phyloP scores from a whole-genome alignment of 2,888 invertebrate species.

The Drosophila birchii region DNA sequence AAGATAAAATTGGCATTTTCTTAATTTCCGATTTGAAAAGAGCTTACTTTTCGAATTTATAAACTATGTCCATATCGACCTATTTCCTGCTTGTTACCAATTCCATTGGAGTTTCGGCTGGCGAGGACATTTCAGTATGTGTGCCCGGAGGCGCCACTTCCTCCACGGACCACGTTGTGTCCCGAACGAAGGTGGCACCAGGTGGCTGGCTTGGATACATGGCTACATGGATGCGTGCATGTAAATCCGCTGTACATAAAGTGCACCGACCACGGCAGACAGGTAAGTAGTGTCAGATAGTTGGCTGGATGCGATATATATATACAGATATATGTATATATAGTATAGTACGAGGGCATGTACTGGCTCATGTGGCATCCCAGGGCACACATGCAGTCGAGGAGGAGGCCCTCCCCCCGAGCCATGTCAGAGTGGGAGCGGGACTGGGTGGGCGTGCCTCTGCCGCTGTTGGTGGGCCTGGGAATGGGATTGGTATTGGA shows the following conservation, averaged over 20 bases:
- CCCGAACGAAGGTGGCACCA: neutral
- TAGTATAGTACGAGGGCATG: neutral
- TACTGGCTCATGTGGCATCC: constrained; percentile 10
- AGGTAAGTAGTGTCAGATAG: constrained; percentile 7
- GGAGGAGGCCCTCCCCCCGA: neutral
- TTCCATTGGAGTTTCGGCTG: neutral
- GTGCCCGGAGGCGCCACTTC: neutral
- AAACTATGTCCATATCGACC: neutral
- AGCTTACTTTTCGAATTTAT: too few species aligned
- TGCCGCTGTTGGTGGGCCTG: constrained; percentile 18
- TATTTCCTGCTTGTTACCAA: neutral
- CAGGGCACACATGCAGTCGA: constrained; percentile 4
- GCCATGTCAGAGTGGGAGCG: constrained; percentile 5
- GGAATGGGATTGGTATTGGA: neutral
- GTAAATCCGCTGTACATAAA: constrained; percentile 11
- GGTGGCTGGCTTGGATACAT: neutral
- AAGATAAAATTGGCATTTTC: neutral
- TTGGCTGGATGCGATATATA: constrained; percentile 8
- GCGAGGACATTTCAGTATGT: constrained; percentile 2
- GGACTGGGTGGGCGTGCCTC: constrained; percentile 9
- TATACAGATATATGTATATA: too few species aligned
- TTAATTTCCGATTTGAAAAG: neutral
- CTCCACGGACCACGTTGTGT: neutral
- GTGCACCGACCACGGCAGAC: constrained; percentile 1
- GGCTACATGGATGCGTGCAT: constrained; percentile 7